phyloP scores from a whole-genome alignment of 1,140 invertebrate species.

The Bombus turneri region DNA sequence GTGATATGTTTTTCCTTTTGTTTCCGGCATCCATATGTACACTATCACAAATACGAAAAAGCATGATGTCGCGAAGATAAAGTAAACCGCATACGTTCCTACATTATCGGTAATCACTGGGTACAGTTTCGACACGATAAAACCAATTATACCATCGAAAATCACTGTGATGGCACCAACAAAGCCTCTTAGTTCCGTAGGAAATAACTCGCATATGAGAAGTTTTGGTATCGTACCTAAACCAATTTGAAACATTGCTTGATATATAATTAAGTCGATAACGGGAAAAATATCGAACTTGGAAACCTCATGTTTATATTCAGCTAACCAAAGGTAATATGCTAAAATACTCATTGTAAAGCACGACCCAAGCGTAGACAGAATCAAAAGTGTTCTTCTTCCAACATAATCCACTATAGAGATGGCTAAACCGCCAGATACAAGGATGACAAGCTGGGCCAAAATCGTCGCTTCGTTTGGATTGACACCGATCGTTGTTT shows the following conservation, averaged over 20 bases:
- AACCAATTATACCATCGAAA: constrained; percentile 89
- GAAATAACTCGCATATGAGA: constrained; percentile 90
- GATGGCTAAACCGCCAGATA: no score
- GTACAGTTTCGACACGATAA: constrained; percentile 90
- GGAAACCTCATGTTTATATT: no score
- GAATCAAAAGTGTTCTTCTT: no score
- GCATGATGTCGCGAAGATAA: constrained; percentile 88
- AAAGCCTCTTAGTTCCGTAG: constrained; percentile 87
- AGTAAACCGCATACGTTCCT: constrained; percentile 88
- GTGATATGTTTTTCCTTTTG: no score
- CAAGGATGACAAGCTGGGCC: rapidly evolving
- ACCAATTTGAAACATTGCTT: no score
- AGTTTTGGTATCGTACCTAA: constrained; percentile 90
- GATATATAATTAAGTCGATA: rapidly evolving
- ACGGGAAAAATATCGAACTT: no score
- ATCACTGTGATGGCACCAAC: constrained; percentile 86
- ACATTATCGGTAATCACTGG: constrained; percentile 85
- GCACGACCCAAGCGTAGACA: no score
- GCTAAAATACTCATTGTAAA: no score
- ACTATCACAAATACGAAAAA: no score
- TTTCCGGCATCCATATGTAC: no score
- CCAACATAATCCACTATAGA: no score
- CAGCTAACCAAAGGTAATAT: rapidly evolving
- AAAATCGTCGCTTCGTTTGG: constrained; percentile 78
- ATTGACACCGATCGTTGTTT: constrained; percentile 83